phyloP scores from a whole-genome alignment of 2,797 vertebrate species.

The Tachyglossus aculeatus region DNA sequence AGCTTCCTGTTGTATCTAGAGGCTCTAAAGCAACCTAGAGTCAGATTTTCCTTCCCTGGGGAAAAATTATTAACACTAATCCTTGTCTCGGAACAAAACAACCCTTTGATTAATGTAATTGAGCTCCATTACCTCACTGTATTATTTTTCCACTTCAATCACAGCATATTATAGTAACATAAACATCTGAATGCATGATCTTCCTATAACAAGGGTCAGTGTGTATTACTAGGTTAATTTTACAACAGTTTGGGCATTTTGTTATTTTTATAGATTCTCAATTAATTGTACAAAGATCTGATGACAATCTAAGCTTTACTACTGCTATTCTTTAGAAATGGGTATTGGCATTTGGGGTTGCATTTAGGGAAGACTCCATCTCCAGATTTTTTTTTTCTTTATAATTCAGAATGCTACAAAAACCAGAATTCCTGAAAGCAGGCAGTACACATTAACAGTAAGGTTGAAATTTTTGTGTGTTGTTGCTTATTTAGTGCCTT shows the following conservation, averaged over 20 bases:
- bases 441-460: too few species aligned
- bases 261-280: slow-evolving; percentile 54
- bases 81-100: slow-evolving; percentile 70
- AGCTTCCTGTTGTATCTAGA: slow-evolving; percentile 51
- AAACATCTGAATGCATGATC: slow-evolving; percentile 50
- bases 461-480: too few species aligned
- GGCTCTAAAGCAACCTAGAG: slow-evolving; percentile 62
- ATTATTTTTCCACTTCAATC: slow-evolving; percentile 48
- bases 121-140: slow-evolving; percentile 52
- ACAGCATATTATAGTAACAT: slow-evolving; percentile 30
- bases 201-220: slow-evolving; percentile 62
- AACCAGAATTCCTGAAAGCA: too few species aligned
- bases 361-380: too few species aligned
- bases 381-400: too few species aligned
- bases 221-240: slow-evolving; percentile 67
- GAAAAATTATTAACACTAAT: slow-evolving; percentile 75
- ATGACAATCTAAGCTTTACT: slow-evolving; percentile 50
- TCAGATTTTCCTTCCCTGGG: slow-evolving; percentile 62
- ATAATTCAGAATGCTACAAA: too few species aligned
- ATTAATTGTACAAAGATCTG: slow-evolving; percentile 64
- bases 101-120: slow-evolving; percentile 56
- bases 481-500: too few species aligned
- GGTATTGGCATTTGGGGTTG: too few species aligned
- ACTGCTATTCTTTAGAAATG: too few species aligned
- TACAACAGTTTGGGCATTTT: slow-evolving; percentile 58